phyloP scores from a whole-genome alignment of 1,140 invertebrate genomes.

The Halotydeus destructor region DNA sequence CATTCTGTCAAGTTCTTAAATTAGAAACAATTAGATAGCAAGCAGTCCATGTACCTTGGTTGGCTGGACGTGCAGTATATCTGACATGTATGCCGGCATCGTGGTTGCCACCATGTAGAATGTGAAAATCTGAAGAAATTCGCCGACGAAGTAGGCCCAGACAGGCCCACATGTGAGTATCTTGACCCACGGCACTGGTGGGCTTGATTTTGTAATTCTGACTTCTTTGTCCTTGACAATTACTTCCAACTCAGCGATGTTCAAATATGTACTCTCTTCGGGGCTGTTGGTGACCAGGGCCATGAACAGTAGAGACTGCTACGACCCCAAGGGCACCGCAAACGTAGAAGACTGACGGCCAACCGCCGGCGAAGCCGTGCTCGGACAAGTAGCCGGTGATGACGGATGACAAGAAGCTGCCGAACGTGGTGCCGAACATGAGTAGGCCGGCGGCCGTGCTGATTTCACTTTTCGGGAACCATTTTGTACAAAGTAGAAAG shows the following conservation, averaged over 20 bases:
- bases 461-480: background rate
- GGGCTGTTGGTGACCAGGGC: background rate
- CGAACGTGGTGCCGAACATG: slow-evolving; percentile 13
- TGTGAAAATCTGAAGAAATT: no score
- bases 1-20: background rate
- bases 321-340: slow-evolving; percentile 9
- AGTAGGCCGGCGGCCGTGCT: background rate
- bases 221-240: background rate
- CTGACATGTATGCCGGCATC: background rate
- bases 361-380: slow-evolving; percentile 14
- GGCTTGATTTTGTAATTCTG: background rate
- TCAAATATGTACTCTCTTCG: no score
- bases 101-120: no score
- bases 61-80: background rate
- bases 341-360: slow-evolving; percentile 17
- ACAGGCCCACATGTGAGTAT: slow-evolving; percentile 1
- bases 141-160: background rate
- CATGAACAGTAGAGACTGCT: background rate
- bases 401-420: slow-evolving; percentile 20
- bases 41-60: background rate
- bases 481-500: slow-evolving; percentile 15
- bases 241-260: no score
- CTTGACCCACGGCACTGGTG: no score
- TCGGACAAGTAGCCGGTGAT: slow-evolving; percentile 13
- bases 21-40: background rate